Percentiles rank a stretch among this genome's conserved stretches.
Conservation (phyloP, 2,888 invertebrate genomes). For the Mystacides longicornis region DNA sequence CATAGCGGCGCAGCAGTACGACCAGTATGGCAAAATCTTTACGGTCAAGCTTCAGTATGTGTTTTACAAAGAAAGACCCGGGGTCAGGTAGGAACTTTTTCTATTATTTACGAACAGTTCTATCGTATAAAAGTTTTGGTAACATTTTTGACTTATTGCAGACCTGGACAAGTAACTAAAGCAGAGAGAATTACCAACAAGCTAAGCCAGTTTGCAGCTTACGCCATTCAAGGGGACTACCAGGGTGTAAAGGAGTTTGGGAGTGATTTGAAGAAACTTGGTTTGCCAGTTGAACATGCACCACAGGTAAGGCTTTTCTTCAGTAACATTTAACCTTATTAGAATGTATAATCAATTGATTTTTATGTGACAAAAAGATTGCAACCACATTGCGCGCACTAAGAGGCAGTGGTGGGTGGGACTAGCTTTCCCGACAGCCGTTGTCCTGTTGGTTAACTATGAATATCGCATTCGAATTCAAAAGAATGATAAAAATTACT, state of each 20-base stretch:
- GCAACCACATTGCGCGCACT: too few species aligned
- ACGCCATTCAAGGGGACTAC: conserved; percentile 89
- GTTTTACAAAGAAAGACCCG: conserved; percentile 96
- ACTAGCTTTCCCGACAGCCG: too few species aligned
- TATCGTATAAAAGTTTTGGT: too few species aligned
- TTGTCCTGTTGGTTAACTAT: too few species aligned
- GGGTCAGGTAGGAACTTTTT: conserved; percentile 33
- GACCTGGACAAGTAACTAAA: conserved; percentile 91
- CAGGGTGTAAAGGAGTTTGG: conserved; percentile 91
- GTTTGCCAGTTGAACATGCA: conserved; percentile 94
- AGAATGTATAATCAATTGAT: too few species aligned
- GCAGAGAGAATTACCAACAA: conserved; percentile 88
- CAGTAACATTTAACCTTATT: too few species aligned
- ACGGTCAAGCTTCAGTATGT: conserved; percentile 96
- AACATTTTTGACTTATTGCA: conserved; percentile 26
- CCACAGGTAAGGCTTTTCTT: conserved; percentile 81
- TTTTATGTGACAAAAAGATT: too few species aligned
- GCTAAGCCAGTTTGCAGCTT: conserved; percentile 87
- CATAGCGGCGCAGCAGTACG: conserved; percentile 93
- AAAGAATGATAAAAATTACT: too few species aligned
- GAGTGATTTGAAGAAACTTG: conserved; percentile 85
- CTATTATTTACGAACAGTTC: neutral
- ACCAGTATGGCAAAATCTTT: conserved; percentile 98
- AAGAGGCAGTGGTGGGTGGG: too few species aligned
- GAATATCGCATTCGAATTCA: too few species aligned